phyloP scores from a whole-genome alignment of 2,888 invertebrate genomes.

The Drosophila limbata region DNA sequence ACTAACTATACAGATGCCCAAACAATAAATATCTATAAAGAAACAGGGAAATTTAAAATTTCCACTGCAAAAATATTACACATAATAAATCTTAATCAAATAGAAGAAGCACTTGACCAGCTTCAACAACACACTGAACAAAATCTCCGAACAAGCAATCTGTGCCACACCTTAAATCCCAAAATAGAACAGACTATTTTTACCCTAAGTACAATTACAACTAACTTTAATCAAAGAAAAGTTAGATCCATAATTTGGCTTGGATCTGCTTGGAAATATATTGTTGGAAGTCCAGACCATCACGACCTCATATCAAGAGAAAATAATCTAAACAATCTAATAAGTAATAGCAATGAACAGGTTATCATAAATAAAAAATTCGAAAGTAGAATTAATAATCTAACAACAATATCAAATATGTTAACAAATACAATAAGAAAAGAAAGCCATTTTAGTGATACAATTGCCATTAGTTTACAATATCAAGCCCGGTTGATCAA shows the following conservation, averaged over 20 bases:
- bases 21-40: not conserved
- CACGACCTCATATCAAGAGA: not conserved
- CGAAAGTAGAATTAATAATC: not conserved
- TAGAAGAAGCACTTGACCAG: too few relatives aligned
- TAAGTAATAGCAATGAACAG: not conserved
- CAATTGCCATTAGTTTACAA: not conserved
- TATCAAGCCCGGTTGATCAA: not conserved
- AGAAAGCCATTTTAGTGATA: not conserved
- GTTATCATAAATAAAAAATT: not conserved
- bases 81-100: not conserved
- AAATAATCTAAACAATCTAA: not conserved
- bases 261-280: constrained; percentile 5
- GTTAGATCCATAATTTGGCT: constrained; percentile 2
- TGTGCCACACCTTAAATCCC: not conserved
- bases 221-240: not conserved
- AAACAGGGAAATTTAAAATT: not conserved
- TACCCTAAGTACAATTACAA: not conserved
- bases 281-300: not conserved
- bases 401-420: not conserved
- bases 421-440: not conserved
- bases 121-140: too few relatives aligned
- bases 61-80: not conserved
- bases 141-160: too few relatives aligned
- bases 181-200: not conserved
- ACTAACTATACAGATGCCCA: not conserved